A percentile compares a stretch with the other conserved stretches of the same genome.
These are phyloP conservation scores for sheep (Ovis aries) DNA, from an alignment of 2,113 vertebrate species.

Conservation along the genomic window ARS-UI_Ramb_v3.0 NC_082741.1:3197001-3197500, in stretches of 20 bases:
- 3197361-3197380: not conserved
- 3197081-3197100: no score
- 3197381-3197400: rapidly evolving
- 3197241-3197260: rapidly evolving
- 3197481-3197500: not conserved
- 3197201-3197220: not conserved
- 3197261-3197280: not conserved
- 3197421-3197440: not conserved
- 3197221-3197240: not conserved
- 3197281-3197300: not conserved
- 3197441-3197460: not conserved
- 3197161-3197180: not conserved
- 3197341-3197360: not conserved
- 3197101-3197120: not conserved
- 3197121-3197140: not conserved
- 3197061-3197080: not conserved
- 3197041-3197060: rapidly evolving
- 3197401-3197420: not conserved
- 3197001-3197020: not conserved
- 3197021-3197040: not conserved
- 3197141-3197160: rapidly evolving
- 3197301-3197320: not conserved
- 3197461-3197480: not conserved
- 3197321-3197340: not conserved
- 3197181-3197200: not conserved